Conservation (phyloP, 2,113 vertebrate genomes). For the Turdus rufiventris region DNA sequence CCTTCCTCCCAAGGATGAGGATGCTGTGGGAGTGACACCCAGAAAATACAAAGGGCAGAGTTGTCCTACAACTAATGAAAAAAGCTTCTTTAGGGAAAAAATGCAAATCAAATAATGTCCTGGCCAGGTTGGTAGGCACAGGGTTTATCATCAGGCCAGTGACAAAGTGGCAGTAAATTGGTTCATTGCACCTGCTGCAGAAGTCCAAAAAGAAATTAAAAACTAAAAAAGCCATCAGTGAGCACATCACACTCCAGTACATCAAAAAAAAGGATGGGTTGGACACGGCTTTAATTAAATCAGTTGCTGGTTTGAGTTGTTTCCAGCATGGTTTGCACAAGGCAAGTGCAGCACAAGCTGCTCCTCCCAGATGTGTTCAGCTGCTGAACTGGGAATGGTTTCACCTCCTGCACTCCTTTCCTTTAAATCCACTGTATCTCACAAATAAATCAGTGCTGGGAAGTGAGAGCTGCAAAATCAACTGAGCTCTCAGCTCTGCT, state of each 20-base stretch:
- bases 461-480: neutral
- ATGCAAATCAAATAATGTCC: neutral
- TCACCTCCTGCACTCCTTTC: neutral
- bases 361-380: neutral
- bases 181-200: neutral
- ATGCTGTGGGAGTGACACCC: neutral
- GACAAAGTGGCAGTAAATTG: neutral
- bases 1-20: neutral
- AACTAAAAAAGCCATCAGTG: neutral
- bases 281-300: neutral
- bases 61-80: neutral
- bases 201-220: neutral
- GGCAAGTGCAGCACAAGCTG: neutral
- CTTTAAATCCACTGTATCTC: neutral
- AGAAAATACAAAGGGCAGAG: neutral
- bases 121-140: neutral
- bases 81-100: neutral
- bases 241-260: neutral
- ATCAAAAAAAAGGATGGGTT: neutral
- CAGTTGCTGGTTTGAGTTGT: neutral
- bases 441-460: neutral
- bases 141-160: neutral
- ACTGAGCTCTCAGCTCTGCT: neutral
- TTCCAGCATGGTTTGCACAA: neutral
- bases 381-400: neutral